phyloP scores from a whole-genome alignment of 2,888 invertebrate genomes.

The Geophilus truncorum region DNA sequence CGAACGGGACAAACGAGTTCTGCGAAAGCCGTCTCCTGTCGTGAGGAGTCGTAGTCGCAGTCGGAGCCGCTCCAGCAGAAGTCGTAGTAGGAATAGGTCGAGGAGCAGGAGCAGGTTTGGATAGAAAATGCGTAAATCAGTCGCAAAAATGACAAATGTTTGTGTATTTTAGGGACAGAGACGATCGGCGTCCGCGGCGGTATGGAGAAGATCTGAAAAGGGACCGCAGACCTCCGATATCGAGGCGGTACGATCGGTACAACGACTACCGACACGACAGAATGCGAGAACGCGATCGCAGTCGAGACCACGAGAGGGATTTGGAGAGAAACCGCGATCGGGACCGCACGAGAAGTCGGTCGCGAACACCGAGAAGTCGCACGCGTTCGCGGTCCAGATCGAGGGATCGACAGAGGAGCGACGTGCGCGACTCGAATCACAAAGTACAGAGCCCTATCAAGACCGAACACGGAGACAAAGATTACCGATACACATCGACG shows the following conservation, averaged over 20 bases:
- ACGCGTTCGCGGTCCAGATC: slow-evolving; percentile 40
- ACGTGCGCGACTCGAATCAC: slow-evolving; percentile 26
- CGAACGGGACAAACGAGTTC: slow-evolving; percentile 8
- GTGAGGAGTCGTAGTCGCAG: slow-evolving; percentile 31
- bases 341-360: slow-evolving; percentile 49
- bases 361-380: slow-evolving; percentile 43
- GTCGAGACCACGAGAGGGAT: slow-evolving; percentile 47
- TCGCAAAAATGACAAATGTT: background rate
- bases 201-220: slow-evolving; percentile 37
- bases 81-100: slow-evolving; percentile 37
- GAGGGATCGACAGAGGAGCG: slow-evolving; percentile 31
- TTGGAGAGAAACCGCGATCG: slow-evolving; percentile 49
- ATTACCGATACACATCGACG: slow-evolving; percentile 35
- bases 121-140: background rate
- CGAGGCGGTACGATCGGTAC: slow-evolving; percentile 37
- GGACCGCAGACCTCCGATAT: slow-evolving; percentile 33
- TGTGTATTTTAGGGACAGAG: slow-evolving; percentile 35
- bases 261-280: slow-evolving; percentile 37
- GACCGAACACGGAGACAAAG: slow-evolving; percentile 39
- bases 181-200: slow-evolving; percentile 37
- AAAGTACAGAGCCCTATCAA: slow-evolving; percentile 31
- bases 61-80: slow-evolving; percentile 35
- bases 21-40: slow-evolving; percentile 19
- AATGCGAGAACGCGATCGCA: slow-evolving; percentile 48
- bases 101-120: slow-evolving; percentile 37